Evolutionary conservation across 2,888 invertebrate species (phyloP), one percentile per base, ranked within the genome.

Genomic region (Rotaria magnacalcarata): DNA sequence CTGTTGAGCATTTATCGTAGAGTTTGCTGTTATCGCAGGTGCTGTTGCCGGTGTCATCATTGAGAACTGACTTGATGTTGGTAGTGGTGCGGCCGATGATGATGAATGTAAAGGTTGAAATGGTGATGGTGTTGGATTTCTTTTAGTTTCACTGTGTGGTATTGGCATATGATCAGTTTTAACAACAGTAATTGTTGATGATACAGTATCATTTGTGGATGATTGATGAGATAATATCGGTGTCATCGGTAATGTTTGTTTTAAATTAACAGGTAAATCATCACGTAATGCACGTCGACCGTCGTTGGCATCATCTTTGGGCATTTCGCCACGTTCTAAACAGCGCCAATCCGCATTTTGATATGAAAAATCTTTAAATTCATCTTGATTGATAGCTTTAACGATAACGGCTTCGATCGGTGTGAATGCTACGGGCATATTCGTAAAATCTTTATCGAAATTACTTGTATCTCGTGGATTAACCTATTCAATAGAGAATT

Each of bases 401-500:
- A 91, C 89, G 89, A 97, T 93, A 88, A 96, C 94, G 87, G 93
- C 92, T 89, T 96, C 95, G 88, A 97, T 95, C 84, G 97, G 97
- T 88, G 99, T 98, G 89, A 99, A 93, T 86, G 95, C 94, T 84
- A 99, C 98, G 90, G 98, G 97, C 92, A 99, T 99, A 92, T 96
- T 96, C 74, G 99, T 99, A 92, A 99, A 99, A 93, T 99, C 98
- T 85, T 96, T 94, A 93, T 99, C 99, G 92, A 99, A 99, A 93
- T 99, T 99, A 90, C 95, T 94, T 89, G 96, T 97, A 92, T 99
- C 99, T 91, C 96, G 96, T 93, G 95, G 95, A 91, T 94, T 95
- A 93, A 95, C 95, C 96, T 96, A 93, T 84, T 92, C 92, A 58
- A 74, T 34, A 8, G 3, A 14, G 11, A 50, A 50, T 11, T 50